Evolutionary conservation across 2,888 invertebrate species (phyloP).

Genomic region (Synergus japonicus): DNA sequence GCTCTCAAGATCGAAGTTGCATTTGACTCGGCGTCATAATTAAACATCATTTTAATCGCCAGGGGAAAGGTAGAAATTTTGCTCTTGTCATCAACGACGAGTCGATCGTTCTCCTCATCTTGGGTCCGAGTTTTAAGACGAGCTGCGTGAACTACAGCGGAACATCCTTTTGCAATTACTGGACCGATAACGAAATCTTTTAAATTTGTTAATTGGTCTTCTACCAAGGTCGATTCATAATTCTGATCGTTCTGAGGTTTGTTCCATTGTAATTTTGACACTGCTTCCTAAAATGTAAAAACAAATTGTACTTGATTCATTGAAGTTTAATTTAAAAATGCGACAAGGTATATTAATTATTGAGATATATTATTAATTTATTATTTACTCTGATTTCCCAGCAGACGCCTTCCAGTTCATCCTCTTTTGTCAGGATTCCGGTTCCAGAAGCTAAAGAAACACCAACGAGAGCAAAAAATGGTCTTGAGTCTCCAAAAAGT

Average conservation of each 20-base stretch:
- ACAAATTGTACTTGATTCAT: constrained; percentile 46
- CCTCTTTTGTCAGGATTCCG: constrained; percentile 86
- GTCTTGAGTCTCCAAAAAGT: constrained; percentile 84
- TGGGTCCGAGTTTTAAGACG: constrained; percentile 74
- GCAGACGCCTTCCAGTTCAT: constrained; percentile 87
- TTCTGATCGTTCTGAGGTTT: constrained; percentile 77
- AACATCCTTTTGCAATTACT: constrained; percentile 88
- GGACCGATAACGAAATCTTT: constrained; percentile 84
- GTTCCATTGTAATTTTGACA: constrained; percentile 81
- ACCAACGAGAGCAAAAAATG: constrained; percentile 87
- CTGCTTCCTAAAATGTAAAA: constrained; percentile 78
- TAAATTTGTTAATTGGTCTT: constrained; percentile 78
- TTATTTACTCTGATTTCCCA: constrained; percentile 85
- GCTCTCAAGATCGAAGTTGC: constrained; percentile 86
- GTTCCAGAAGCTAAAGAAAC: constrained; percentile 86
- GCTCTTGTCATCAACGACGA: constrained; percentile 56
- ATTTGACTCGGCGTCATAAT: constrained; percentile 91
- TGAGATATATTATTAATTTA: constrained; percentile 56
- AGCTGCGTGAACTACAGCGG: constrained; percentile 89
- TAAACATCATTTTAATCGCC: constrained; percentile 95
- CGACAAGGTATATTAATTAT: constrained; percentile 12
- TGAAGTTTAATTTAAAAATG: not conserved
- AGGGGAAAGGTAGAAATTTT: constrained; percentile 79
- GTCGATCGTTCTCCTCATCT: constrained; percentile 48
- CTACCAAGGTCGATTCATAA: constrained; percentile 73